Evolutionary conservation across 2,113 vertebrate genomes (phyloP), one percentile per base, ranked within the genome.

Genomic region (Acrocephalus kingi): DNA sequence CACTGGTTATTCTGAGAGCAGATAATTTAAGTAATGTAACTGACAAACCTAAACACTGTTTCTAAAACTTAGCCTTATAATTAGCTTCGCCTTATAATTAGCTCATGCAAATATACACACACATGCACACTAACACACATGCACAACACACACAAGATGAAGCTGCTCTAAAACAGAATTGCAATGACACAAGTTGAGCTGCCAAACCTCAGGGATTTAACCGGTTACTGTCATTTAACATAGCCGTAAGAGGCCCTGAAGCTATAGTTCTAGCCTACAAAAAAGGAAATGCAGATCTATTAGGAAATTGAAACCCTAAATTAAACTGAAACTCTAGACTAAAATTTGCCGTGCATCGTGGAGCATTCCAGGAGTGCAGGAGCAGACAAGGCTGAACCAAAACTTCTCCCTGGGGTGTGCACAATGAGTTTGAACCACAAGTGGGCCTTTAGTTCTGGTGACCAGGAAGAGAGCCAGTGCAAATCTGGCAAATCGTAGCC

Each of bases 291-390:
- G 28, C 19, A 56, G 27, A n/a, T 56, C 16, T 52, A 6, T 28
- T 81, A 45, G 39, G 30, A 73, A 35, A 35, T 35, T 35, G 35
- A 35, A 35, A 35, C 35, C 8, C 35, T 35, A 35, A 35, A 35
- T 35, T 35, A 35, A 76, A 31, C 45, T 31, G 54, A 68, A 85
- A 61, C 9, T 59, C 24, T 43, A 14, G 28, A 7, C 33, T 82
- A 15, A 14, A 85, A 51, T 71, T 93, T 66, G 3, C 15, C 10
- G 6, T 10, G 13, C 0, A 0, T n/a, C 0, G 0, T 45, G 37
- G 24, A 48, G 10, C 4, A 39, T 18, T 30, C 24, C 46, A 49
- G 46, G 21, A 45, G 16, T 22, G 3, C 28, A 63, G 35, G 18
- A 27, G 39, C 0, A 6, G 19, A 49, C 21, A 58, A 62, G 69